Percentiles rank a stretch among this genome's conserved stretches.
phyloP scores from a whole-genome alignment of 2,797 vertebrate species.

The Distichodus sexfasciatus region DNA sequence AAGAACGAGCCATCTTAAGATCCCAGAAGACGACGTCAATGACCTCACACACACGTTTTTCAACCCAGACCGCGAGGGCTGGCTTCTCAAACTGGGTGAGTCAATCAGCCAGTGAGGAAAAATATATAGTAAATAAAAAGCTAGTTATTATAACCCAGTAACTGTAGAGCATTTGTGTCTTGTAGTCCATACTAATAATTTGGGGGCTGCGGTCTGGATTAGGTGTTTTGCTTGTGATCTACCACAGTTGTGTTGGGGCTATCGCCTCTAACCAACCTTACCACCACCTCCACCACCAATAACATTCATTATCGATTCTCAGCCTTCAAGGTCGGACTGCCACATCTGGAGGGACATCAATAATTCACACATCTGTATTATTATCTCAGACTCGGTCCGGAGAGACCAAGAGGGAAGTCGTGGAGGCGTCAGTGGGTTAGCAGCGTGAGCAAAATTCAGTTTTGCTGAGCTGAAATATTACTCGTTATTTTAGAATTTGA shows the following conservation, averaged over 20 bases:
- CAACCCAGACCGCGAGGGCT: conserved; percentile 94
- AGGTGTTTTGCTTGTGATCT: no score
- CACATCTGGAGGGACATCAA: conserved; percentile 52
- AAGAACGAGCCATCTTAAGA: conserved; percentile 98
- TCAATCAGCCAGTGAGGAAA: no score
- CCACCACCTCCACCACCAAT: no score
- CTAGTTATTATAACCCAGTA: no score
- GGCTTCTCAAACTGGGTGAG: conserved; percentile 94
- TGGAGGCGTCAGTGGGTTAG: neutral
- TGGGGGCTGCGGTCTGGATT: no score
- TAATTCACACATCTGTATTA: conserved; percentile 47
- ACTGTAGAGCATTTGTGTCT: no score
- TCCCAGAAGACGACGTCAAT: conserved; percentile 92
- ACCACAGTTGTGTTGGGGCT: no score
- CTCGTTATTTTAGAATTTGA: neutral
- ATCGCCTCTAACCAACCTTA: no score
- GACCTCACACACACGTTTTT: conserved; percentile 97
- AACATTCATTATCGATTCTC: conserved; percentile 64
- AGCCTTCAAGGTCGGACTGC: conserved; percentile 55
- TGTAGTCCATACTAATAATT: no score
- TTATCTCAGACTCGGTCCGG: neutral
- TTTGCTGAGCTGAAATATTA: neutral
- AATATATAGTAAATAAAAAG: no score
- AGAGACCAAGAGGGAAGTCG: neutral
- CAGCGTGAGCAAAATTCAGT: neutral